These are phyloP conservation scores for Caenorhabditis elegans DNA, from an alignment of 1,140 invertebrate genomes.

Conservation along the genomic window WBcel235 BX284603.4:8268501-8269000, in stretches of 20 bases:
- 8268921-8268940: slow-evolving; percentile 1
- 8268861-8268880: neutral
- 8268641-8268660: neutral
- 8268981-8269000: slow-evolving; percentile 31
- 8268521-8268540: neutral
- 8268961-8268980: slow-evolving; percentile 14
- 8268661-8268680: neutral
- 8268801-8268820: no score
- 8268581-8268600: neutral
- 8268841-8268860: neutral
- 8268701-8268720: neutral
- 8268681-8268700: neutral
- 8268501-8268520: neutral
- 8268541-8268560: no score
- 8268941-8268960: neutral
- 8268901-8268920: neutral
- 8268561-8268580: no score
- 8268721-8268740: slow-evolving; percentile 1
- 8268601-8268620: neutral
- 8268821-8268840: slow-evolving; percentile 8
- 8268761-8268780: neutral
- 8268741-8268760: slow-evolving; percentile 2
- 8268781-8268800: no score
- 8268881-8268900: neutral
- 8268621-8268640: neutral